Percentiles rank a stretch among this genome's conserved stretches.
These are phyloP conservation scores for Otis tarda DNA, from an alignment of 2,113 vertebrate genomes.

Conservation along the genomic window DNA sequence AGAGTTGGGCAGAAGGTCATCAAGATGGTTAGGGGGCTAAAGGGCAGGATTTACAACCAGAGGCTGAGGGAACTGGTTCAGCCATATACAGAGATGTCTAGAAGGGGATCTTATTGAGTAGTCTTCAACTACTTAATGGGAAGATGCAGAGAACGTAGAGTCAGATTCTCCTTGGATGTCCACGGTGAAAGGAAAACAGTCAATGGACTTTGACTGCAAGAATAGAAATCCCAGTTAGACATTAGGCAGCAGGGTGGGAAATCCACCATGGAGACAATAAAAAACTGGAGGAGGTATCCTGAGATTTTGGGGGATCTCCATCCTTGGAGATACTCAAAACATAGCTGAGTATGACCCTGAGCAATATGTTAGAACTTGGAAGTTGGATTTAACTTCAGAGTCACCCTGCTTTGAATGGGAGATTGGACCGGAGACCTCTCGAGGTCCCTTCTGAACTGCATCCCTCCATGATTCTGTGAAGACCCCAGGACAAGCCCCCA, in stretches of 20 bases:
- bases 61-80: neutral
- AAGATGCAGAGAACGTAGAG: neutral
- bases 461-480: neutral
- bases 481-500: neutral
- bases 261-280: neutral
- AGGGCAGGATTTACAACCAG: neutral
- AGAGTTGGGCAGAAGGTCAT: neutral
- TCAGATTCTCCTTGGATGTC: neutral
- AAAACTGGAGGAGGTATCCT: neutral
- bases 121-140: neutral
- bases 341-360: neutral
- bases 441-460: neutral
- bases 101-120: neutral
- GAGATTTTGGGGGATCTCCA: neutral
- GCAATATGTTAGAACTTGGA: neutral
- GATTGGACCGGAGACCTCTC: neutral
- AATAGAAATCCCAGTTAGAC: neutral
- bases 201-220: neutral
- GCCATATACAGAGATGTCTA: neutral
- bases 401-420: neutral
- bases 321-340: neutral
- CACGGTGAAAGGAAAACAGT: neutral
- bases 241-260: fast-evolving
- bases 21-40: neutral
- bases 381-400: neutral